A percentile compares a stretch with the other conserved stretches of the same genome.
Evolutionary conservation across 92 coral and sea anemone species (phyloP).

Genomic region (Palythoa grandiflora): DNA sequence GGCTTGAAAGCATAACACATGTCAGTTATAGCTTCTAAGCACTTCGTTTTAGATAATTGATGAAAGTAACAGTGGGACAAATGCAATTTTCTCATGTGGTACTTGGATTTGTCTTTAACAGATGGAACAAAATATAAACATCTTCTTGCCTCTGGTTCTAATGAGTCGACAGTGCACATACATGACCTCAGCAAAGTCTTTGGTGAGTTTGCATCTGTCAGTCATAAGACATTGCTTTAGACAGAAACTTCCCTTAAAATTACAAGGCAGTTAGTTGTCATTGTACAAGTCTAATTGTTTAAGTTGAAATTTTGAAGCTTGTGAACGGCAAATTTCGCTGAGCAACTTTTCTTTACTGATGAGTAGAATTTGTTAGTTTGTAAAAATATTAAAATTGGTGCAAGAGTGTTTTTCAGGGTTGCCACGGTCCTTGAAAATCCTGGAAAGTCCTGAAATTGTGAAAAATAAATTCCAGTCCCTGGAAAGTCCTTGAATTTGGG

Average conservation of each 20-base stretch:
- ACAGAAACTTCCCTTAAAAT: too few species aligned
- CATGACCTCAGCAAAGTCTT: constrained; percentile 78
- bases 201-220: constrained; percentile 47
- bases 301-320: background rate
- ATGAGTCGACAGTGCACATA: constrained; percentile 82
- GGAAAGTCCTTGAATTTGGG: too few species aligned
- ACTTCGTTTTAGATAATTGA: background rate
- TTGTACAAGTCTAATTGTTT: background rate
- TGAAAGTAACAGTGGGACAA: background rate
- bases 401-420: too few species aligned
- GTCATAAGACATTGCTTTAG: background rate
- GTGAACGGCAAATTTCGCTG: too few species aligned
- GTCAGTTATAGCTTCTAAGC: background rate
- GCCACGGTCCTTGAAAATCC: too few species aligned
- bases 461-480: too few species aligned
- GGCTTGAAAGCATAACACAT: too few species aligned
- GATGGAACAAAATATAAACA: constrained; percentile 49
- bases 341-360: too few species aligned
- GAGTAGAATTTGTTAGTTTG: too few species aligned
- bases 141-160: constrained; percentile 94
- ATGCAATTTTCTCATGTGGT: background rate
- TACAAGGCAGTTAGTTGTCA: too few species aligned
- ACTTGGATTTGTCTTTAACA: background rate
- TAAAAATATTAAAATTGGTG: too few species aligned
- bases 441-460: too few species aligned